Evolutionary conservation across 53 echinoderm and acorn worm species (phyloP), one percentile per base, ranked within the genome.

Genomic region (Glandiceps talaboti): DNA sequence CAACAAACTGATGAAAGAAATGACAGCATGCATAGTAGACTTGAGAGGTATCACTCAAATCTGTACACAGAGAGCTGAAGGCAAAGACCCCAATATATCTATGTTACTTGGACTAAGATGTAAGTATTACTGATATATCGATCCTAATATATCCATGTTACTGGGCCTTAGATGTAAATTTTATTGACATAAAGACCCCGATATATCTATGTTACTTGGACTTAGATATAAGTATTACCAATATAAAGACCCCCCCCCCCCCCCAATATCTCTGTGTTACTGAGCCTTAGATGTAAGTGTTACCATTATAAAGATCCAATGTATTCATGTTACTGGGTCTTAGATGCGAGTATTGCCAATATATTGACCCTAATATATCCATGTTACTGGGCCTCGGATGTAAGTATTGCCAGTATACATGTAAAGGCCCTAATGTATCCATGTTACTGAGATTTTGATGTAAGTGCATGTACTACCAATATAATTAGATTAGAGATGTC

Each of bases 71-170:
- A 86, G 81, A 26, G 94, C 89, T 0, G 93, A 94, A 79, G 99
- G 94, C 29, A 83, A 87, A 32, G 94, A 91, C 29, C 99, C 94
- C 0, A 90, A 94, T 74, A 88, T 99, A 28, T 94, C 93, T 0
- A 87, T 91, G 75, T 83, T 99, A 14, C 86, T 99, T 25, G 93
- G 99, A 26, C 84, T 99, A 31, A 93, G 94, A 91, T 87, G 99
- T 99, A 75, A 85, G 74, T 31, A 20, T 0, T 12, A n/a, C n/a
- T n/a, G n/a, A n/a, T n/a, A n/a, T n/a, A n/a, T n/a, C n/a, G 94
- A 91, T 30, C 99, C 94, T 0, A 90, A 94, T 74, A 88, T 99
- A 28, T 94, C 93, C 0, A 87, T 91, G 75, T 83, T 99, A 14
- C 86, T 99, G 25, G 93, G 99, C 14, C 84, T 99, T 30, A 93